These are phyloP conservation scores for Ceryle rudis DNA, from an alignment of 2,797 vertebrate genomes.

Conservation along the genomic window DNA sequence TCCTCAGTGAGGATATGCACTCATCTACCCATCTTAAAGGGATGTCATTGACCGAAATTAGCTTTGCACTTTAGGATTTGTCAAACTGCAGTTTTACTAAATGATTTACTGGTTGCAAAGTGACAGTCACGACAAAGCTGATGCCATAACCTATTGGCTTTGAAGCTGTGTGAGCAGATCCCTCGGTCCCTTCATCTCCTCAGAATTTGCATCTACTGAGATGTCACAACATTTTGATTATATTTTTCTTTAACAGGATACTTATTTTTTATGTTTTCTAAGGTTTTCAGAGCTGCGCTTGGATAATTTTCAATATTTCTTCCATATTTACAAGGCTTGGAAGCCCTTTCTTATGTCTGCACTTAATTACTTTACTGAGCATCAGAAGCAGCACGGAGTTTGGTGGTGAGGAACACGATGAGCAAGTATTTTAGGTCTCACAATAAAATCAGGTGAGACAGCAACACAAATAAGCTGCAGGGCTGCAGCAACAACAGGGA, in stretches of 20 bases:
- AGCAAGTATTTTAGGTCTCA: not conserved
- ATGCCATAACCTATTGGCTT: not conserved
- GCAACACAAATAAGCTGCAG: not conserved
- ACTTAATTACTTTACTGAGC: not conserved
- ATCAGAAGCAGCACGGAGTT: not conserved
- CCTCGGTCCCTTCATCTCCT: not conserved
- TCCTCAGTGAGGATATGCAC: not conserved
- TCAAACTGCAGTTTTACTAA: constrained; percentile 6
- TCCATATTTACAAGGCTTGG: not conserved
- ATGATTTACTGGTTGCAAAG: not conserved
- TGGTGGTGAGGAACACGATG: not conserved
- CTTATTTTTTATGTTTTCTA: not conserved
- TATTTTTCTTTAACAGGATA: not conserved
- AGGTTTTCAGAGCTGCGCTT: not conserved
- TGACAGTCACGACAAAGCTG: not conserved
- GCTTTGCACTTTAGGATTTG: not conserved
- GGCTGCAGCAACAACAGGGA: not conserved
- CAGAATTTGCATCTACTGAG: not conserved
- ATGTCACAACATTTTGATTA: not conserved
- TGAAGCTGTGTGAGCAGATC: not conserved
- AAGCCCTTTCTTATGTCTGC: not conserved
- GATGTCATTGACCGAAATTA: not conserved
- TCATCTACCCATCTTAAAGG: not conserved
- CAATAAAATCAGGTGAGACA: not conserved
- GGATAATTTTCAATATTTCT: not conserved